Evolutionary conservation across 2,888 invertebrate species (phyloP).

Genomic region (Galeopsomyia nigrocyanea): DNA sequence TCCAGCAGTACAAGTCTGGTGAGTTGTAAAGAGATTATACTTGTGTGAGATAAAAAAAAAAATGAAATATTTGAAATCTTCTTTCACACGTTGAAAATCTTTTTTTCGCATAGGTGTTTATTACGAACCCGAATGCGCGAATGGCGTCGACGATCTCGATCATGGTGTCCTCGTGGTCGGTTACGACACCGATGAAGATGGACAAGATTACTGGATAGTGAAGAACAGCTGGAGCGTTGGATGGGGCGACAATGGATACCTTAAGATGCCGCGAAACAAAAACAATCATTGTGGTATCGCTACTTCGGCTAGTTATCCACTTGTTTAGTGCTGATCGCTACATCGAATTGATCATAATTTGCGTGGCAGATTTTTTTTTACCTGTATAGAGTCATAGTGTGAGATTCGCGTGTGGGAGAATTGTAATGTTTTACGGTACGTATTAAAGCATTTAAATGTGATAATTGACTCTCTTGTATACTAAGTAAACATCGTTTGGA

Average conservation of each 20-base stretch:
- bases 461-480: too few relatives aligned
- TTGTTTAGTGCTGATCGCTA: too few relatives aligned
- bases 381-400: too few relatives aligned
- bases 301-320: constrained; percentile 72
- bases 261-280: constrained; percentile 88
- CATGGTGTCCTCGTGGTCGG: constrained; percentile 90
- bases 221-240: constrained; percentile 87
- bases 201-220: constrained; percentile 85
- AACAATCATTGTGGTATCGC: constrained; percentile 92
- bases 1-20: constrained; percentile 87
- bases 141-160: constrained; percentile 72
- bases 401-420: too few relatives aligned
- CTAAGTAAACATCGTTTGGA: too few relatives aligned
- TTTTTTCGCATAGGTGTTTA: constrained; percentile 74
- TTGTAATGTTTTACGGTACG: too few relatives aligned
- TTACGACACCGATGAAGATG: constrained; percentile 79
- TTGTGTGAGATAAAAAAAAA: too few relatives aligned
- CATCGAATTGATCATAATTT: too few relatives aligned
- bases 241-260: constrained; percentile 90
- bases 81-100: too few relatives aligned
- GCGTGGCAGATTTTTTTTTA: too few relatives aligned
- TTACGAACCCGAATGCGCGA: constrained; percentile 81
- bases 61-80: too few relatives aligned
- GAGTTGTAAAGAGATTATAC: neutral
- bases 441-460: too few relatives aligned